Conservation (phyloP, 2,113 vertebrate species). For the Condylura cristata region DNA sequence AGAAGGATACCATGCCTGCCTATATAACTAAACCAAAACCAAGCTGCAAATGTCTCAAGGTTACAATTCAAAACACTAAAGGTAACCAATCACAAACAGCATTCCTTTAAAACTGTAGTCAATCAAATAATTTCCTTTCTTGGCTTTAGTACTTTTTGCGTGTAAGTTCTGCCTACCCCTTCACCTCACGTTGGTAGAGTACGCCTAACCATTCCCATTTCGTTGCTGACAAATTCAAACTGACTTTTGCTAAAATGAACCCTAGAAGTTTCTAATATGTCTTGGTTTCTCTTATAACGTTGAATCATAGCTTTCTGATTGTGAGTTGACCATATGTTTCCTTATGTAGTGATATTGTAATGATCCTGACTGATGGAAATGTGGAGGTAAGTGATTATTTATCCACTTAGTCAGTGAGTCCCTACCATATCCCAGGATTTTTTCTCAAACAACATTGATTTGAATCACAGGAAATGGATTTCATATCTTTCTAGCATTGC, state of each 20-base stretch:
- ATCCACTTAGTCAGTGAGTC: neutral
- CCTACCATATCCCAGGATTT: neutral
- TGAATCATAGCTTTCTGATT: neutral
- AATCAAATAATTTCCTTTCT: neutral
- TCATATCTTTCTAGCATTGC: neutral
- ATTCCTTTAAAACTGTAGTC: neutral
- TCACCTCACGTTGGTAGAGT: fast-evolving
- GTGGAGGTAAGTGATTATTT: neutral
- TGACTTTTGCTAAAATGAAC: neutral
- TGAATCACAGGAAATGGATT: neutral
- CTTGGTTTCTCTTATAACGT: neutral
- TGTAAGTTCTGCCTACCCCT: neutral
- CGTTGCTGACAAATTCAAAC: neutral
- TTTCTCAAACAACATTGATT: neutral
- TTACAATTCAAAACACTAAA: neutral
- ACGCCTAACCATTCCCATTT: neutral
- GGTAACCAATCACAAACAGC: neutral
- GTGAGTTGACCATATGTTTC: neutral
- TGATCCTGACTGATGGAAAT: too few species aligned
- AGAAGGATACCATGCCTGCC: neutral
- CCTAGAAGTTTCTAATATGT: neutral
- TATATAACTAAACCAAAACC: neutral
- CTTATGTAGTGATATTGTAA: too few species aligned
- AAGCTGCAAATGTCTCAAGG: neutral
- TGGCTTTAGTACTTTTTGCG: neutral